Base-by-base conservation (phyloP, 2,888 invertebrate species). In the Camponotus fellah region DNA sequence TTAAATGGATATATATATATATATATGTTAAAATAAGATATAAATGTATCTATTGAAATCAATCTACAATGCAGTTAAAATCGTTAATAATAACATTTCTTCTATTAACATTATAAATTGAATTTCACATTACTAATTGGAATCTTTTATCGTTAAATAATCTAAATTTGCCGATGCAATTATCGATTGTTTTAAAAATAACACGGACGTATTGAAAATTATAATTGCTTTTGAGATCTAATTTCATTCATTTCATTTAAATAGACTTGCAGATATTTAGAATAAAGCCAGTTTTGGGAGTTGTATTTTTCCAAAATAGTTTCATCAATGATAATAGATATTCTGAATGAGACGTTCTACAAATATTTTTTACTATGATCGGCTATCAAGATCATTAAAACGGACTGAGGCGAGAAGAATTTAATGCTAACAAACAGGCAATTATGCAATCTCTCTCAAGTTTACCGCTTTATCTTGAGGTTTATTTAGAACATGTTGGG, bases 361-460 rank as follows among this genome's bases (percentile, higher is more conserved):
- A 46, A 64, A 34, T 60, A 58, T 34, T 60, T 60, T 79, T 58
- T 71, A 46, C 79, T 53, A 81, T 64, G 64, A 81, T 81, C 79
- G 64, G 32, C 40, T 32, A 53, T 81, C 79, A 81, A 79, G 56
- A 77, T 65, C 75, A 75, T 79, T 74, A 74, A 60, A 79, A 43
- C 58, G 3, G 53, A 32, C 58, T 60, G 58, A 60, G 43, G 58
- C 74, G 58, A 79, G 60, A 60, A 37, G 43, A 72, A 79, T 74
- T 79, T 79, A 79, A 46, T 46, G 74, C 43, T 74, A 60, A 79
- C 79, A 74, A 26, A 58, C 34, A 43, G 34, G 37, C 74, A n/a
- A n/a, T 81, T 81, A 79, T 49, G 81, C 53, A 81, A 81, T 77
- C 14, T 32, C 40, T 32, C 58, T 66, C 26, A 79, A 60, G 62